A percentile compares a stretch with the other conserved stretches of the same genome.
These are phyloP conservation scores for Chrysomela aeneicollis DNA, from an alignment of 2,888 invertebrate species.

Conservation along the genomic window DNA sequence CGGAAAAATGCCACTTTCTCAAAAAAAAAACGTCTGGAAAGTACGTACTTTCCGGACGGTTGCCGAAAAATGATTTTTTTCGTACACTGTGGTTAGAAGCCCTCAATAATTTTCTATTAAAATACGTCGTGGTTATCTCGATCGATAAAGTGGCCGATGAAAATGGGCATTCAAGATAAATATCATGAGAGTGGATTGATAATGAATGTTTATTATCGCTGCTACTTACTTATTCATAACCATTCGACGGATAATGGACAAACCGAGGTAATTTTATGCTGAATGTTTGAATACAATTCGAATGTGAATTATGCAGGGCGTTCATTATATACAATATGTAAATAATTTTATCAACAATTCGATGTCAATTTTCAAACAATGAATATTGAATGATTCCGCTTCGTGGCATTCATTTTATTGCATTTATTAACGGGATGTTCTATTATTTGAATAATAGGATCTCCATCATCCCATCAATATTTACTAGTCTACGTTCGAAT, in stretches of 20 bases:
- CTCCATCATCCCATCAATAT: background rate
- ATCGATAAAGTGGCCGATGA: too few relatives aligned
- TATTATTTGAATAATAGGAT: conserved; percentile 3
- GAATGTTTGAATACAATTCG: conserved; percentile 5
- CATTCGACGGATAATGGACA: background rate
- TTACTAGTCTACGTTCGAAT: background rate
- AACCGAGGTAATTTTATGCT: background rate
- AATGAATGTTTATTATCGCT: background rate
- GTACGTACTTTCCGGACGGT: too few relatives aligned
- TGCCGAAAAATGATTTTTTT: too few relatives aligned
- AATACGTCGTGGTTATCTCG: too few relatives aligned
- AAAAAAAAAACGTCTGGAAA: too few relatives aligned
- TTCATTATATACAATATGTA: conserved; percentile 17
- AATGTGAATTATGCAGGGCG: conserved; percentile 12
- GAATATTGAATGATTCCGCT: conserved; percentile 30
- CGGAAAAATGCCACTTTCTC: too few relatives aligned
- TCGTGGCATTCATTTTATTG: conserved; percentile 26
- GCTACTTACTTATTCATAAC: background rate
- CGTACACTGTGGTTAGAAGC: conserved; percentile 20
- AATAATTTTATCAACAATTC: conserved; percentile 15
- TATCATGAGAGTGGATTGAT: background rate
- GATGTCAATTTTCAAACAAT: conserved; percentile 29
- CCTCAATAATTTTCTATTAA: too few relatives aligned
- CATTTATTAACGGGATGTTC: conserved; percentile 26
- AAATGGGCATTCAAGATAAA: too few relatives aligned